Evolutionary conservation across 2,888 invertebrate genomes (phyloP), one percentile per base, ranked within the genome.

Genomic region (Osmoderma eremita): DNA sequence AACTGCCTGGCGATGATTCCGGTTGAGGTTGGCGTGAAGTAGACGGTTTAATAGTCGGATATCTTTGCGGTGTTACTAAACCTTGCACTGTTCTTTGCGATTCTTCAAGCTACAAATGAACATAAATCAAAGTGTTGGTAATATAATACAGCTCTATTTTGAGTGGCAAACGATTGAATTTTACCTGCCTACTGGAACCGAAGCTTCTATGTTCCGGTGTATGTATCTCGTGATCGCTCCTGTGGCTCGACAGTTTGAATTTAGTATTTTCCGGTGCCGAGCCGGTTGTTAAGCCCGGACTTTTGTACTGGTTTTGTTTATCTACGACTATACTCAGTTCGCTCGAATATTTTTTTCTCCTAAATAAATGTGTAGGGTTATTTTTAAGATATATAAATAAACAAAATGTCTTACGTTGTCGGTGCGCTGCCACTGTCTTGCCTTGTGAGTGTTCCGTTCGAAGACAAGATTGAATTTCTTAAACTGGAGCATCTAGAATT

Each of bases 401-500:
- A 18, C 12, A 45, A 30, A 53, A 3, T 65, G 15, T 42, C 67
- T 67, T 54, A 65, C 65, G 68, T 77, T 73, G 71, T 77, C 74
- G 4, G 78, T 36, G 67, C 67, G 20, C 71, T 72, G 69, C 24
- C 78, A 71, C 76, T 81, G 53, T 83, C 83, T 68, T 83, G 83
- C 39, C 82, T 78, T 3, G 76, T 76, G 41, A 81, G 69, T 3
- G 78, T 76, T 4, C 79, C 79, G 3, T 86, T 86, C 56, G 87
- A 87, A 1, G 88, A 87, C 49, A 88, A 84, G 71, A 88, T 88
- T 0, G 90, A 90, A 79, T 90, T 89, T 68, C 89, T 85, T 62
- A 90, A 80, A 73, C 90, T 90, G 0, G 90, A 90, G 17, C 89
- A 89, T 10, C 89, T 84, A 74, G 90, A 90, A 20, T 88, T 88